phyloP scores from a whole-genome alignment of 2,888 invertebrate genomes.

The Ochropacha duplaris region DNA sequence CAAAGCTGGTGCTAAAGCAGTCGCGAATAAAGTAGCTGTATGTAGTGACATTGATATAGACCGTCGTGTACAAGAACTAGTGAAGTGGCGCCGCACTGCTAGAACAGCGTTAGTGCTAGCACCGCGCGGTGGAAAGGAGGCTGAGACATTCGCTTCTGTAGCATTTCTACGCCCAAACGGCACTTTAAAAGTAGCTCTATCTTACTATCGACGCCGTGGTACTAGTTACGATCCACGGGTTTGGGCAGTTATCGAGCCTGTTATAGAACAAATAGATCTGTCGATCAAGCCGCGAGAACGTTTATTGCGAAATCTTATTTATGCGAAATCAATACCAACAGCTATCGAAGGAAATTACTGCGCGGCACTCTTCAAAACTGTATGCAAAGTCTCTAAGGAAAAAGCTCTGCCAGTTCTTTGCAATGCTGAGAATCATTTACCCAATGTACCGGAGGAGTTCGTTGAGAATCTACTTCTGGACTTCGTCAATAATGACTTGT shows the following conservation, averaged over 20 bases:
- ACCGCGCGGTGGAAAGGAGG: constrained; percentile 27
- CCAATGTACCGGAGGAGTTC: constrained; percentile 30
- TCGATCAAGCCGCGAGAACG: constrained; percentile 16
- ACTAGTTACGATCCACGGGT: constrained; percentile 27
- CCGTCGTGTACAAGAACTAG: constrained; percentile 28
- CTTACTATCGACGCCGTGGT: constrained; percentile 27
- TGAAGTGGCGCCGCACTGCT: constrained; percentile 40
- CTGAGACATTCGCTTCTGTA: constrained; percentile 29
- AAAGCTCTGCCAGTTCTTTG: constrained; percentile 28
- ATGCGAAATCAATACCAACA: constrained; percentile 34
- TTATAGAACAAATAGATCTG: constrained; percentile 35
- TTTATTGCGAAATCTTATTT: constrained; percentile 12
- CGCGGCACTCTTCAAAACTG: constrained; percentile 33
- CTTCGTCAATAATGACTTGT: constrained; percentile 25
- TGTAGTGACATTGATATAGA: constrained; percentile 36
- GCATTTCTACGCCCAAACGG: constrained; percentile 36
- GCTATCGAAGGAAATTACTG: constrained; percentile 47
- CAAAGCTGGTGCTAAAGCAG: constrained; percentile 47
- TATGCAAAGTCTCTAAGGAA: constrained; percentile 23
- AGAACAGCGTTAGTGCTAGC: constrained; percentile 46
- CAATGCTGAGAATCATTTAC: constrained; percentile 35
- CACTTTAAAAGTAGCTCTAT: constrained; percentile 41
- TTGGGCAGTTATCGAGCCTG: constrained; percentile 49
- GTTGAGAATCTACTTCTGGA: constrained; percentile 27
- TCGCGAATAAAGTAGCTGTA: constrained; percentile 43